Evolutionary conservation across 2,888 invertebrate species (phyloP).

Genomic region (Agrochola circellaris): DNA sequence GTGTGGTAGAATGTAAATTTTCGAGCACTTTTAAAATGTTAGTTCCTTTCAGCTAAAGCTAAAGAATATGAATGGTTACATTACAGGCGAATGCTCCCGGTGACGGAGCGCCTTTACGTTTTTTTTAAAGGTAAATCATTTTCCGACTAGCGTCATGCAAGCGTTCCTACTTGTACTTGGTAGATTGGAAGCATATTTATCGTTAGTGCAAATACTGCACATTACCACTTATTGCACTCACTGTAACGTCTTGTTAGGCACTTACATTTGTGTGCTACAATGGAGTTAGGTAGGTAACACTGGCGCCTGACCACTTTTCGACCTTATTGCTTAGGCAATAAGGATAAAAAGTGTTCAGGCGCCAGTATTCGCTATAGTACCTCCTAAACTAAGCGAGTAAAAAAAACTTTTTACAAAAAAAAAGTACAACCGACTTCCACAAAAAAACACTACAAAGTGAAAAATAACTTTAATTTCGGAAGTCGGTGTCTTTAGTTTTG

Average conservation of each 20-base stretch:
- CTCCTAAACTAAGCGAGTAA: neutral
- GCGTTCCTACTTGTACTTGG: neutral
- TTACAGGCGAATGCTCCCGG: neutral
- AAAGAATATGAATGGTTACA: neutral
- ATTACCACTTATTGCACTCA: neutral
- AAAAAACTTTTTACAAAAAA: too few species aligned
- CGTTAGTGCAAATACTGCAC: neutral
- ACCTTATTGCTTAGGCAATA: too few species aligned
- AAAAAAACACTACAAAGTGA: too few species aligned
- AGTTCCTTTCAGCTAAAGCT: neutral
- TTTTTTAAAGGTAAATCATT: neutral
- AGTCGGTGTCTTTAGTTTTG: too few species aligned
- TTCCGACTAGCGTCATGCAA: neutral
- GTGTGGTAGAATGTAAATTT: neutral
- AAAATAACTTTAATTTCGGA: too few species aligned
- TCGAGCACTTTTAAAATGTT: constrained; percentile 24
- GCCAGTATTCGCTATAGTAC: too few species aligned
- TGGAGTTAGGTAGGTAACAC: neutral
- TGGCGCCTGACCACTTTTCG: too few species aligned
- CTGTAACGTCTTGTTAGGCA: neutral
- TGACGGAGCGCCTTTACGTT: neutral
- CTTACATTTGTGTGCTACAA: neutral
- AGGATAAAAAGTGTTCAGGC: too few species aligned
- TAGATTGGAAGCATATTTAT: neutral
- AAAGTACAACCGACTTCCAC: too few species aligned